Percentiles rank a stretch among this genome's conserved stretches.
Evolutionary conservation across 2,113 vertebrate species (phyloP).

Genomic region (Amia ocellicauda): DNA sequence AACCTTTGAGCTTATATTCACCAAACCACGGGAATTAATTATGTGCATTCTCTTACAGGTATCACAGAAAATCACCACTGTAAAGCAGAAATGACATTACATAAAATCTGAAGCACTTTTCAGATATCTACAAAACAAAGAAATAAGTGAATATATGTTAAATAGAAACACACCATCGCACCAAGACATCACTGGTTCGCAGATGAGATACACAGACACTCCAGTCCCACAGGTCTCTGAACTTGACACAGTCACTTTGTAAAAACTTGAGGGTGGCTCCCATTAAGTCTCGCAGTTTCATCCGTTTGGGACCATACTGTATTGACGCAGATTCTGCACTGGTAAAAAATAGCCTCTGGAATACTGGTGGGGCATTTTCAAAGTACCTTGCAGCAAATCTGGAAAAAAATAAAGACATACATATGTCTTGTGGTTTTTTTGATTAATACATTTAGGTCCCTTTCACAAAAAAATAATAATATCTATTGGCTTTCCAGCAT

Average conservation of each 20-base stretch:
- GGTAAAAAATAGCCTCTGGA: constrained; percentile 92
- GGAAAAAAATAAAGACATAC: background rate
- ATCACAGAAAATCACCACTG: too few species aligned
- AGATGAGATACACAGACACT: constrained; percentile 92
- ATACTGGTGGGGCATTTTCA: constrained; percentile 79
- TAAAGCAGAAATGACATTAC: too few species aligned
- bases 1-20: too few species aligned
- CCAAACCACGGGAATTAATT: too few species aligned
- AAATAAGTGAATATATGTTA: too few species aligned
- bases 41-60: too few species aligned
- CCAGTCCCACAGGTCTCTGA: constrained; percentile 91
- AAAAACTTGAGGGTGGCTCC: constrained; percentile 88
- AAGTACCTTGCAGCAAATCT: constrained; percentile 94
- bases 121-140: too few species aligned
- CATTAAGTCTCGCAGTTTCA: constrained; percentile 96
- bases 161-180: constrained; percentile 77
- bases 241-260: constrained; percentile 77
- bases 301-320: constrained; percentile 84
- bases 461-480: too few species aligned
- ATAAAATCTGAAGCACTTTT: too few species aligned
- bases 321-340: constrained; percentile 83
- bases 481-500: too few species aligned
- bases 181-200: constrained; percentile 87
- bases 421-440: too few species aligned
- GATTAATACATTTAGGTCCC: too few species aligned